These are phyloP conservation scores for Heterocephalus glaber DNA, from an alignment of 2,113 vertebrate genomes.

Conservation along the genomic window DNA sequence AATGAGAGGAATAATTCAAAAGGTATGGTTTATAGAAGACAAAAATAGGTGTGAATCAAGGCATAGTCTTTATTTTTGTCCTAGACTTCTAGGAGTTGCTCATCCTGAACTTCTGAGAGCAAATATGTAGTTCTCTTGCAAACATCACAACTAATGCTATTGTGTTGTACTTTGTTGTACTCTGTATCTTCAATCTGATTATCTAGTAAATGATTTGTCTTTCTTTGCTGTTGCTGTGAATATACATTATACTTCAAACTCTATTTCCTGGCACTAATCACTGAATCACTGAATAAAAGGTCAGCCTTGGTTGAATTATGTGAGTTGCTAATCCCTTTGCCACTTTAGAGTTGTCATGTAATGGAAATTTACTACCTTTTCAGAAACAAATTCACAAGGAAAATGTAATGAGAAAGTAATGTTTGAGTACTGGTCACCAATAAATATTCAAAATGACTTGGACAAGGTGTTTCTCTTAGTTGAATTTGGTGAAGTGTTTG, in stretches of 20 bases:
- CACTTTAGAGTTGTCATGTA: not conserved
- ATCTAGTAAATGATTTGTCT: not conserved
- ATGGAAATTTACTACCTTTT: slow-evolving; percentile 41
- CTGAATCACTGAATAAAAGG: slow-evolving; percentile 36
- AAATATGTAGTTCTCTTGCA: not conserved
- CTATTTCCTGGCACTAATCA: slow-evolving; percentile 40
- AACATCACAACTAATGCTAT: not conserved
- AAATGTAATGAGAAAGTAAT: not conserved
- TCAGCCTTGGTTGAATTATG: slow-evolving; percentile 22
- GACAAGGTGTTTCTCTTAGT: not conserved
- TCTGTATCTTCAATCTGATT: not conserved
- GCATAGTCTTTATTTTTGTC: not conserved
- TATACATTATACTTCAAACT: slow-evolving; percentile 25
- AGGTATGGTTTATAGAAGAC: not conserved
- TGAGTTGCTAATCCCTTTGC: slow-evolving; percentile 42
- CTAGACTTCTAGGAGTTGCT: not conserved
- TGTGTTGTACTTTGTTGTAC: not conserved
- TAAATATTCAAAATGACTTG: not conserved
- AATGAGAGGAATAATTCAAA: not conserved
- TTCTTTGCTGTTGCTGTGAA: not conserved
- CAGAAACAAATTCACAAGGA: slow-evolving; percentile 14
- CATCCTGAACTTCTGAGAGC: not conserved
- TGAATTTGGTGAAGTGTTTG: not conserved
- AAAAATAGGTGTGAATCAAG: not conserved
- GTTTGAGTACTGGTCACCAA: slow-evolving; percentile 9